These are phyloP conservation scores for Heteromyza rotundicornis DNA, from an alignment of 2,888 invertebrate genomes.

Conservation along the genomic window DNA sequence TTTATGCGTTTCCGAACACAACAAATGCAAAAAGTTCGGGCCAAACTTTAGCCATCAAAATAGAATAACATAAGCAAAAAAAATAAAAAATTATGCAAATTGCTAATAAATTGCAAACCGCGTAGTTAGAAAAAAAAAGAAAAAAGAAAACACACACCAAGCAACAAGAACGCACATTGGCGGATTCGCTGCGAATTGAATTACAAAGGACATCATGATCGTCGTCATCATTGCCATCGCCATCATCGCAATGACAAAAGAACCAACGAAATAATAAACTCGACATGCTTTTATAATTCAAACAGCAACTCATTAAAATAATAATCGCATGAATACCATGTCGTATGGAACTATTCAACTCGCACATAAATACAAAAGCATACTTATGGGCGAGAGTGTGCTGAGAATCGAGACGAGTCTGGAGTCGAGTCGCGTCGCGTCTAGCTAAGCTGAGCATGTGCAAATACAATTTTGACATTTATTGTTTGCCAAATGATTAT, in stretches of 20 bases:
- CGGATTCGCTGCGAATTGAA: conserved; percentile 26
- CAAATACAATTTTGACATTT: conserved; percentile 49
- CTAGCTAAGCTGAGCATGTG: too few species aligned
- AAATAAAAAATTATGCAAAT: conserved; percentile 53
- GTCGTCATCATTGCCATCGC: conserved; percentile 30
- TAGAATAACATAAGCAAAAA: too few species aligned
- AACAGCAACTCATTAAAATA: conserved; percentile 48
- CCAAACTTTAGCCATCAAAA: too few species aligned
- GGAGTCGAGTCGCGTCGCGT: too few species aligned
- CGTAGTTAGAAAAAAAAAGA: too few species aligned
- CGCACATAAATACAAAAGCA: neutral
- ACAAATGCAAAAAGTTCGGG: too few species aligned
- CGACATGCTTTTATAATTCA: conserved; percentile 37
- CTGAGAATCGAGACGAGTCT: too few species aligned
- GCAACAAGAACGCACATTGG: too few species aligned
- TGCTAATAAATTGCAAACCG: conserved; percentile 55
- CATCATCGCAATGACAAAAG: neutral
- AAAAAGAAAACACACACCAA: too few species aligned
- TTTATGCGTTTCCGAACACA: too few species aligned
- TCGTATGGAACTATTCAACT: neutral
- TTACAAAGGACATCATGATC: conserved; percentile 10
- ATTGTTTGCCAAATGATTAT: conserved; percentile 57
- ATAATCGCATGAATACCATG: conserved; percentile 28
- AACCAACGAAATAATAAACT: conserved; percentile 25
- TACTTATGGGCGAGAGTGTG: neutral